Evolutionary conservation across 2,113 vertebrate species (phyloP), one percentile per base, ranked within the genome.

Genomic region (Corythoichthys intestinalis): DNA sequence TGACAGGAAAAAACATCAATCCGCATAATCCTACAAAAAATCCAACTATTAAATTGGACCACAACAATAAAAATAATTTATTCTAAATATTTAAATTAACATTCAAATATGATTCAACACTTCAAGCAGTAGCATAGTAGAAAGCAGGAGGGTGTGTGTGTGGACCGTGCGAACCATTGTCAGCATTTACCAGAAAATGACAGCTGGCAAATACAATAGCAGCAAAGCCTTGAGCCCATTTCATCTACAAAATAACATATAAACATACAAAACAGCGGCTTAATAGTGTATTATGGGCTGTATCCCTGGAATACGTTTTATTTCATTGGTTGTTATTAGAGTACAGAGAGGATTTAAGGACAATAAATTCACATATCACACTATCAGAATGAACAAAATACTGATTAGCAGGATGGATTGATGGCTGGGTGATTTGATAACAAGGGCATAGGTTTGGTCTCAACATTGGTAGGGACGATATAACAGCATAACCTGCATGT

Each of bases 81-180:
- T 52, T 83, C 74, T 79, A 84, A 87, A 83, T 82, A 87, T 82
- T 89, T 83, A 86, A 90, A 79, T 87, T 88, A 92, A 90, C 89
- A 91, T 89, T 92, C 83, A 88, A 83, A 83, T 80, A 80, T 87
- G 74, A 90, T 70, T 82, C 48, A 87, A 81, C 85, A 90, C 84
- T 78, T 86, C 84, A 90, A 90, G 85, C 86, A 73, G 85, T 70
- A 89, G 87, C 83, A 50, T 66, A 71, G 71, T 83, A 54, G 64
- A 74, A 81, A 56, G 44, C 67, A 28, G 20, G 74, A 71, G 68
- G 67, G 49, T 67, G 75, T 66, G 69, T 4, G 72, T 82, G 74
- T 63, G 67, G 77, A 59, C 79, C 56, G 63, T 71, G 34, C 56
- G 14, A 35, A 58, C 13, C 69, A 20, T 66, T 73, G 65, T 67